A percentile compares a stretch with the other conserved stretches of the same genome.
Evolutionary conservation across 2,888 invertebrate species (phyloP).

Genomic region (Temnothorax unifasciatus): DNA sequence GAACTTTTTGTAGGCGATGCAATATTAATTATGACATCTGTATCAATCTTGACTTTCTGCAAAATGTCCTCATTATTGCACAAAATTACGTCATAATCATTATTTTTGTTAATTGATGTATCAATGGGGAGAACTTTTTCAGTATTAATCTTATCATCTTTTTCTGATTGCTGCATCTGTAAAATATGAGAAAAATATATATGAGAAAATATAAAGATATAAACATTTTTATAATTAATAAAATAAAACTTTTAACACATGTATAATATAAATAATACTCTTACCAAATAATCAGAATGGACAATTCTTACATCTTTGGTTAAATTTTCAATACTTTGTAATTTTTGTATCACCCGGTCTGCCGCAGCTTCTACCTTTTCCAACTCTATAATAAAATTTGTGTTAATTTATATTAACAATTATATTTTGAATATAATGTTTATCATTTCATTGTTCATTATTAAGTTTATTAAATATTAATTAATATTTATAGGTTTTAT

Average conservation of each 20-base stretch:
- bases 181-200: background rate
- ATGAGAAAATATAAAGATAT: background rate
- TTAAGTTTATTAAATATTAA: background rate
- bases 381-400: background rate
- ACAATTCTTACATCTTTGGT: background rate
- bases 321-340: background rate
- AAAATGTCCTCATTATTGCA: background rate
- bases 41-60: slow-evolving; percentile 1
- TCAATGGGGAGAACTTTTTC: background rate
- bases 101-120: background rate
- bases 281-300: background rate
- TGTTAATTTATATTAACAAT: background rate
- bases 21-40: background rate
- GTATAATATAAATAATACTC: background rate
- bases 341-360: background rate
- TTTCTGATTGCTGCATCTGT: background rate
- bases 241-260: background rate
- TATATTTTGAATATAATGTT: background rate
- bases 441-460: background rate
- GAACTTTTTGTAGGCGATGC: background rate
- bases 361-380: background rate
- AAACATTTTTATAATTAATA: background rate
- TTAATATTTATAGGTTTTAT: background rate
- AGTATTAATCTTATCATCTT: background rate
- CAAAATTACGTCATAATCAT: background rate